Conservation (phyloP, 2,888 invertebrate species). For the Synanthedon formicaeformis region DNA sequence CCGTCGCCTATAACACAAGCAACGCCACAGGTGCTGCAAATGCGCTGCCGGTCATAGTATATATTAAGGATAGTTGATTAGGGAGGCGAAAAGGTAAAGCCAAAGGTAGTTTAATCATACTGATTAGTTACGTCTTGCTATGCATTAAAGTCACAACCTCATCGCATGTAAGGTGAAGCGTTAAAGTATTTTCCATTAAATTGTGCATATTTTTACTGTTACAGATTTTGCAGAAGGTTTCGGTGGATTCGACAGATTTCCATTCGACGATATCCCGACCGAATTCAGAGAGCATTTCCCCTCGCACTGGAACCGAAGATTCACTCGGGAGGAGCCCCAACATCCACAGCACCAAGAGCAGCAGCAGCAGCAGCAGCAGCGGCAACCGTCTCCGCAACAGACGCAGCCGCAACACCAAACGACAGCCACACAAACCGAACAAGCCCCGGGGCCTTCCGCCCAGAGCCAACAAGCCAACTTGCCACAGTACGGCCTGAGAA, state of each 20-base stretch:
- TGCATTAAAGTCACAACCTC: no score
- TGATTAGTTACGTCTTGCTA: no score
- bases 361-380: slow-evolving; percentile 17
- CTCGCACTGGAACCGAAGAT: slow-evolving; percentile 53
- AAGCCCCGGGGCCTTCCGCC: slow-evolving; percentile 27
- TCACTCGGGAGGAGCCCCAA: slow-evolving; percentile 40
- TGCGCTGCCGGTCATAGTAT: no score
- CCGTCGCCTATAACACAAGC: no score
- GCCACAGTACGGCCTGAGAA: slow-evolving; percentile 78
- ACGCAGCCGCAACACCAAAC: slow-evolving; percentile 17
- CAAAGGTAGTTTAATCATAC: no score
- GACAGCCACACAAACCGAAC: slow-evolving; percentile 48
- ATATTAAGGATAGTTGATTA: no score
- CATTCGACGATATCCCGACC: slow-evolving; percentile 64
- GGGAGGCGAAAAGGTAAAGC: no score
- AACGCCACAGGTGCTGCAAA: no score
- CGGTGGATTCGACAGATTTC: slow-evolving; percentile 65
- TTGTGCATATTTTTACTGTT: slow-evolving; percentile 15
- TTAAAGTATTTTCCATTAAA: background rate
- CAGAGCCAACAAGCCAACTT: slow-evolving; percentile 34
- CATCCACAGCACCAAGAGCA: slow-evolving; percentile 23
- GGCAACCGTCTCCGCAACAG: slow-evolving; percentile 22
- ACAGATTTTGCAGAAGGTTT: slow-evolving; percentile 62
- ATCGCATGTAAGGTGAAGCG: no score
- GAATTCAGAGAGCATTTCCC: slow-evolving; percentile 64